Conservation (phyloP, 1,140 invertebrate species). For the Diorhabda sublineata region DNA sequence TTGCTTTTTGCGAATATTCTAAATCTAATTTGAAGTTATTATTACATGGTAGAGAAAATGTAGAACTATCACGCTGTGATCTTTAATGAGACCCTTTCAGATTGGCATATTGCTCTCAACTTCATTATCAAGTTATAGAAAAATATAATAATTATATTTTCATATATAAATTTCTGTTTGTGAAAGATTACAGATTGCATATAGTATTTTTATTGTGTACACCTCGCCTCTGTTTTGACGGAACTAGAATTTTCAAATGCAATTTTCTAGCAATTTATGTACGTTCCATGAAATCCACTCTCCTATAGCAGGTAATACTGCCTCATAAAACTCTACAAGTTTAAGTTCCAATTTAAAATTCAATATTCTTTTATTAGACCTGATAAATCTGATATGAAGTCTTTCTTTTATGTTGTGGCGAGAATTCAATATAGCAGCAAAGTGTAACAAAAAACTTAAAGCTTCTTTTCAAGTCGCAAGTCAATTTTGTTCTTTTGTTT, state of each 20-base stretch:
- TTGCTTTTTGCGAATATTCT: neutral
- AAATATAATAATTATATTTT: neutral
- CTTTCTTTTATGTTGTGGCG: slow-evolving; percentile 7
- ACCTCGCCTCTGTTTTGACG: neutral
- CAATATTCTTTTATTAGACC: slow-evolving; percentile 12
- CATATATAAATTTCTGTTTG: neutral
- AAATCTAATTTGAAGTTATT: neutral
- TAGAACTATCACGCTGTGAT: no score
- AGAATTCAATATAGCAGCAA: slow-evolving; percentile 8
- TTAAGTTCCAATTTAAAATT: slow-evolving; percentile 12
- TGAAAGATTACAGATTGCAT: neutral
- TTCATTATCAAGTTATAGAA: neutral
- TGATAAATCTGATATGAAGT: slow-evolving; percentile 16
- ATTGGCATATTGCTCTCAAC: neutral
- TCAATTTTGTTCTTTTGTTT: slow-evolving; percentile 13
- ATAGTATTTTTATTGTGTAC: neutral
- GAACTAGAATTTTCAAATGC: neutral
- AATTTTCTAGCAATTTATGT: neutral
- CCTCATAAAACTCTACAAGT: slow-evolving; percentile 3
- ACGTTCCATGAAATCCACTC: neutral
- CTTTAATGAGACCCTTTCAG: no score
- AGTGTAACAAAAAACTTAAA: slow-evolving; percentile 10
- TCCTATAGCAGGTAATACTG: neutral
- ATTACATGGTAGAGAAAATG: neutral
- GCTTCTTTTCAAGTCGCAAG: slow-evolving; percentile 5